Base-by-base conservation (phyloP, 2,113 vertebrate genomes). In the Pipra filicauda region DNA sequence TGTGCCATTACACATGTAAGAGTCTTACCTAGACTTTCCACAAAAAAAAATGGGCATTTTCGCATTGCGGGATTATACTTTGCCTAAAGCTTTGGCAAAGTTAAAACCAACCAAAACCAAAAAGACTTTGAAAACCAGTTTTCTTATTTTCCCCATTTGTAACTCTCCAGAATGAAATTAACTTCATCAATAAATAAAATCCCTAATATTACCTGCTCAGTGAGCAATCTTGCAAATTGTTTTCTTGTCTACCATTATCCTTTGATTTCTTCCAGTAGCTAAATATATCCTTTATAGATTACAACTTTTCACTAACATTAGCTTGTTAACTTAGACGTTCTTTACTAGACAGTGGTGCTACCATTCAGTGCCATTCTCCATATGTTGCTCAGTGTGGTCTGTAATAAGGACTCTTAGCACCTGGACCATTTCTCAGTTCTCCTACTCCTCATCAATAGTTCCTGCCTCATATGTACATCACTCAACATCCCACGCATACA, bases 361-460 rank as follows among this genome's bases (percentile, higher is more conserved):
- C 6, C 46, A 62, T 66, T 92, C 41, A 71, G 37, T 44, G 54
- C 26, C 5, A 3, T 20, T 54, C 23, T 94, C 91, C 81, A 58
- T 78, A 79, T 85, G 80, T 41, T 58, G 21, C 61, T 75, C 49
- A 67, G 22, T n/a, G 30, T 65, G 37, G 57, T 69, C 76, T 18
- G 28, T 41, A 35, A 67, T 92, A 77, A 33, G 33, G 22, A 65
- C 44, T 89, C 49, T 27, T 15, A 78, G 58, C 54, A 91, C 49
- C 73, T 88, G 74, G 54, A 17, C 46, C 15, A 46, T 77, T 89
- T 93, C 93, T 94, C 80, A 95, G 70, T 69, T 94, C 91, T 97
- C 85, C 90, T 94, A 82, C 61, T 89, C 44, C 20, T 91, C 80
- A 92, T 78, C 84, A 92, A n/a, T 89, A 96, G 94, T 69, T 94